These are phyloP conservation scores for Saccopteryx leptura DNA, from an alignment of 2,113 vertebrate genomes.

Conservation along the genomic window DNA sequence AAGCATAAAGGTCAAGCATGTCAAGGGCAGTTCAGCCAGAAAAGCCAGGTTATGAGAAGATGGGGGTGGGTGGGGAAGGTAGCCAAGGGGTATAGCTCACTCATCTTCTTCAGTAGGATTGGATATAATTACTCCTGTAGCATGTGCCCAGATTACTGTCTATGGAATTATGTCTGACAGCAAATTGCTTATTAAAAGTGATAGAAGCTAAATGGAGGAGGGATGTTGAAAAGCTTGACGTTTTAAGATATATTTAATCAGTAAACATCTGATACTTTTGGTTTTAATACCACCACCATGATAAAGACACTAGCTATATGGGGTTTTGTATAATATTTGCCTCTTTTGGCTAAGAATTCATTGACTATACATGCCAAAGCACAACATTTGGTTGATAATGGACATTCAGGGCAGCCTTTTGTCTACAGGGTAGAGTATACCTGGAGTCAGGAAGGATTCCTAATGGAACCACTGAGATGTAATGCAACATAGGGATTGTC, in stretches of 20 bases:
- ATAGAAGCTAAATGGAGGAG: slow-evolving; percentile 18
- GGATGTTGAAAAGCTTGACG: slow-evolving; percentile 14
- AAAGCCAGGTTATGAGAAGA: slow-evolving; percentile 62
- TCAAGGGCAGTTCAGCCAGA: slow-evolving; percentile 57
- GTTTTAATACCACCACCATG: neutral
- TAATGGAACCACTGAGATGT: neutral
- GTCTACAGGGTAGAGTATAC: neutral
- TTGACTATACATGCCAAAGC: slow-evolving; percentile 22
- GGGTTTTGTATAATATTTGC: slow-evolving; percentile 32
- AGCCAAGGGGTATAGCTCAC: neutral
- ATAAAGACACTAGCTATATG: neutral
- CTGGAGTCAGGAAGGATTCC: neutral
- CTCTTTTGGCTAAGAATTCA: slow-evolving; percentile 2
- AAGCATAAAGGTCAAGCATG: neutral
- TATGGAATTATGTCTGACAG: slow-evolving; percentile 61
- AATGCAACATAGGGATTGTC: neutral
- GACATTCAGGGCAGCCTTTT: slow-evolving; percentile 17
- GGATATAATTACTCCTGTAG: slow-evolving; percentile 64
- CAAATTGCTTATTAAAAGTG: slow-evolving; percentile 60
- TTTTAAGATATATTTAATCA: slow-evolving; percentile 59
- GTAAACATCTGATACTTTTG: slow-evolving; percentile 25
- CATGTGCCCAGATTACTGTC: slow-evolving; percentile 66
- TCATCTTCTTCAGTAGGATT: slow-evolving; percentile 45
- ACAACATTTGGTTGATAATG: neutral
- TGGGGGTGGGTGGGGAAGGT: slow-evolving; percentile 6